Evolutionary conservation across 2,113 vertebrate species (phyloP), one percentile per base, ranked within the genome.

Genomic region (Rhadina sibilatrix): DNA sequence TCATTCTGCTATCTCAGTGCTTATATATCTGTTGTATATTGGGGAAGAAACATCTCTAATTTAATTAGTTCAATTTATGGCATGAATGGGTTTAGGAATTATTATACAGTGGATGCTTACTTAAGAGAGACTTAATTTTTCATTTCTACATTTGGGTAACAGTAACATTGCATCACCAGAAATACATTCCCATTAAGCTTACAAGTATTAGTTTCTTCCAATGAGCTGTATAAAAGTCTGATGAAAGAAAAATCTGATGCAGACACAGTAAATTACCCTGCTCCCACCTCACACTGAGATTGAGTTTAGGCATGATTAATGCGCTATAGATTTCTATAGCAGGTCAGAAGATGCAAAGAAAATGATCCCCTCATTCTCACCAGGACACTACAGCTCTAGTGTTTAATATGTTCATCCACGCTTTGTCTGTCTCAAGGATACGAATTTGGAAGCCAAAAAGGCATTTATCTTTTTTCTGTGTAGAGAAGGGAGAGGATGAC

Each of bases 71-170:
- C 89, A 76, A 86, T 94, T 90, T 93, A 96, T 95, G 93, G 95
- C 95, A 96, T 95, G 96, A 95, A 94, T 94, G 96, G 95, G 87
- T 97, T 97, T 50, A 95, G 95, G 94, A 96, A 97, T 98, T 98
- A 95, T 97, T 97, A 66, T 81, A 90, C 30, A 37, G 93, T 93
- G 83, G 93, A 80, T 97, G 90, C 89, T 97, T 96, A 76, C 92
- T 97, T 98, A 98, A 97, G 96, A 96, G 93, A 86, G 75, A 77
- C 89, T 97, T 97, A 96, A 97, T 97, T 97, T 95, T 94, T 97
- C 83, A 96, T 96, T 96, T 95, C 95, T 88, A 71, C 74, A 57
- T 97, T 94, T 97, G 95, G 38, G 72, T 83, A 91, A 94, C 76
- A 91, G 88, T 91, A 92, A 83, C 61, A 5, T 87, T 74, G 82